Evolutionary conservation across 2,797 vertebrate species (phyloP), one percentile per base, ranked within the genome.

Genomic region (Bovichtus diacanthus): DNA sequence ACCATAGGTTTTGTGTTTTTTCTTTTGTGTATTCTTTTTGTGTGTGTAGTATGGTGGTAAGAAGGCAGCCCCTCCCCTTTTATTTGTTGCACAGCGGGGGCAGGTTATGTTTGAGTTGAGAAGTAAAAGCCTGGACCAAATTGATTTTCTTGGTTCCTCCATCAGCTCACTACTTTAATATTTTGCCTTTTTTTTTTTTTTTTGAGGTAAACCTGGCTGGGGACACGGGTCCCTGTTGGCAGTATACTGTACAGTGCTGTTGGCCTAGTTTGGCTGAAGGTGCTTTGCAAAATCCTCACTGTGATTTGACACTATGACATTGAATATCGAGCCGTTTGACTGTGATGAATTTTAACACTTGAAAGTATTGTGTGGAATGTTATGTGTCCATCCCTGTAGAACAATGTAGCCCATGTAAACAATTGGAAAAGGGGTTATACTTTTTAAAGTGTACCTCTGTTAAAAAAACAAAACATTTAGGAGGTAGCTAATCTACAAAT

Each of bases 391-490:
- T 11, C 23, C 19, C 29, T 43, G 9, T 6, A 1, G 34, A 58
- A 18, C 21, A 21, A 23, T 49, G 12, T 58, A 61, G 41, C 11
- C 39, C 1, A 47, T 7, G 27, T 44, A 39, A 78, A 67, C 50
- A 60, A 60, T 6, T 2, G 25, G 34, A 10, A 39, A 64, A 56
- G 3, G 11, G 25, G 4, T 71, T 36, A 18, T 60, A 2, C 54
- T 62, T 84, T n/a, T 74, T 9, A 59, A 67, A 54, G 43, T 11
- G 56, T 27, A n/a, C n/a, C n/a, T 74, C 5, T 13, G n/a, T n/a
- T n/a, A n/a, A n/a, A n/a, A n/a, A n/a, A n/a, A 19, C 18, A 62
- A 53, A 2, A 63, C 38, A 46, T 61, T 56, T 44, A 15, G 23
- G 38, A n/a, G 36, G 63, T 31, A 43, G 19, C n/a, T n/a, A n/a